Base-by-base conservation (phyloP, 1,140 invertebrate species). In the Pomacea maculata region DNA sequence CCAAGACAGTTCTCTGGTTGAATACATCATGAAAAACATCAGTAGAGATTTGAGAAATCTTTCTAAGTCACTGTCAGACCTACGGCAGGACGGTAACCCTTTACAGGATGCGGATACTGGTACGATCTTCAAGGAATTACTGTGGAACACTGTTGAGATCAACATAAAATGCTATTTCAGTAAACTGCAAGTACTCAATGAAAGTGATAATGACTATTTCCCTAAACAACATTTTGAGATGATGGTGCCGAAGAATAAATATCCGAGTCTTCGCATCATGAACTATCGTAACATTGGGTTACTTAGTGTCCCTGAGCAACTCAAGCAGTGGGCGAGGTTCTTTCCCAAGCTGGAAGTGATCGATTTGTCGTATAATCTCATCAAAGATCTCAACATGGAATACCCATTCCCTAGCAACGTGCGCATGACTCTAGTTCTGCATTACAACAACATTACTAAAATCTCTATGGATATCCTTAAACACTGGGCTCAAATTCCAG, bases 391-490 rank as follows among this genome's bases (percentile, higher is more conserved):
- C 10, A 15, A 7, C 78, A n/a, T 9, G 70, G 54, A 75, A 14
- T 52, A 12, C 0, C 70, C n/a, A 12, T 25, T 71, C n/a, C 73
- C 15, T 12, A 29, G 29, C 7, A 21, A 14, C 29, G 75, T 45
- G 15, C 15, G 9, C 4, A 76, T 72, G 17, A 75, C 65, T 10
- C 57, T 84, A 8, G 34, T 78, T 45, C 75, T 84, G 7, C 34
- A 74, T 1, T 34, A 71, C 77, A 84, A 84, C 68, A 84, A 84
- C 61, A 78, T 84, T 29, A 80, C 80, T 21, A 65, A 14, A 3
- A 63, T 84, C n/a, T 67, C 55, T 17, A 34, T 75, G 61, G 63
- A 76, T 19, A 67, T 80, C 29, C 52, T 84, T 4, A 61, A 78
- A 71, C 25, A 57, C 11, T 84, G 83, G 83, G 78, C 78, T 0